A percentile compares a stretch with the other conserved stretches of the same genome.
Evolutionary conservation across 2,888 invertebrate species (phyloP).

Genomic region (Sisyra nigra): DNA sequence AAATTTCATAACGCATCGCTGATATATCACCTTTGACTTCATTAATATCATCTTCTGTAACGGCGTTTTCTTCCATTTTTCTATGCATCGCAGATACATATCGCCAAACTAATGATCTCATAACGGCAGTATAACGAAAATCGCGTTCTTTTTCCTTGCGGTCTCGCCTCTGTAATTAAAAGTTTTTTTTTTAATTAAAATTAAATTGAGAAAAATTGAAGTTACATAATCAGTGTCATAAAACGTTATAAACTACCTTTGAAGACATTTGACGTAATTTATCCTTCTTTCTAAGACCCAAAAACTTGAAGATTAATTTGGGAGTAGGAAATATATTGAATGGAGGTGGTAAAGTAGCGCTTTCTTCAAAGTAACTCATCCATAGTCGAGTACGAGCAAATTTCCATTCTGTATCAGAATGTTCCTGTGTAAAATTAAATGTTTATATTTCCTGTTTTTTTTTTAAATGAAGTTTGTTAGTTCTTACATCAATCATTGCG

Average conservation of each 20-base stretch:
- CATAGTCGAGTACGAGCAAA: constrained; percentile 87
- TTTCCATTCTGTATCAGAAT: constrained; percentile 93
- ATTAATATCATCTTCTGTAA: constrained; percentile 87
- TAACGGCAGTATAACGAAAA: constrained; percentile 61
- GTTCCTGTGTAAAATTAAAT: constrained; percentile 42
- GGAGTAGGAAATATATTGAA: constrained; percentile 87
- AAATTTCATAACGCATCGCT: constrained; percentile 76
- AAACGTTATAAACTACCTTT: constrained; percentile 23
- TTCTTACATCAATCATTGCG: constrained; percentile 73
- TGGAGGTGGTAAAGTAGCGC: constrained; percentile 79
- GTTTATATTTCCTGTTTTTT: background rate
- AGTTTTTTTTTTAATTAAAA: constrained; percentile 5
- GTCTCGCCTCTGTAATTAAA: constrained; percentile 28
- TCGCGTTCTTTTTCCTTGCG: constrained; percentile 49
- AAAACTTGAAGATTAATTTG: constrained; percentile 54
- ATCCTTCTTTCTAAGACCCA: constrained; percentile 44
- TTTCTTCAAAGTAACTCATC: constrained; percentile 92
- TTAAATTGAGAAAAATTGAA: no score
- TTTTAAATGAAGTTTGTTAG: background rate
- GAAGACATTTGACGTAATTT: constrained; percentile 36
- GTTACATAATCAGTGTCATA: constrained; percentile 2
- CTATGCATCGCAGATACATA: constrained; percentile 81
- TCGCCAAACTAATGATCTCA: constrained; percentile 82
- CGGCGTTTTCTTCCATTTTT: constrained; percentile 64
- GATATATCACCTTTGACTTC: constrained; percentile 91